Evolutionary conservation across 2,797 vertebrate genomes (phyloP), one percentile per base, ranked within the genome.

Genomic region (Cyclura pinguis): DNA sequence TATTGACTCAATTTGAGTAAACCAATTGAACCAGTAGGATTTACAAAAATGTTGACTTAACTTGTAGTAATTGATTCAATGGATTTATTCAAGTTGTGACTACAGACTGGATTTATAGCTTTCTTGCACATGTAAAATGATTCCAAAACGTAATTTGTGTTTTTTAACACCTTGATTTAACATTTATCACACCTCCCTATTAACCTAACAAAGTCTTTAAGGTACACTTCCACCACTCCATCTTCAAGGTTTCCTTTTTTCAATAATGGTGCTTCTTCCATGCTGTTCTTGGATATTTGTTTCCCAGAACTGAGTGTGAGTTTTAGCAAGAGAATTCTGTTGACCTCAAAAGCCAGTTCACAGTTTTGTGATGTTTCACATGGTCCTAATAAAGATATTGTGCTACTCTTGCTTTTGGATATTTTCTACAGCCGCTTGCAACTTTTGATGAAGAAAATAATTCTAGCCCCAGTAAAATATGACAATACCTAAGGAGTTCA

Each of bases 361-460:
- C 10, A 76, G 74, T 74, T 77, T 77, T 47, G 55, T 42, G 35
- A 55, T 42, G 62, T 57, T 62, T 29, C 55, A 42, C 2, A 47
- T 62, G 14, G 74, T n/a, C 38, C 74, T 32, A 47, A 32, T 77
- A 62, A n/a, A 55, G 67, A 20, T 62, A 72, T 86, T 88, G 27
- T 35, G 24, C 47, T 80, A 80, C 47, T 27, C 29, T 76, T 86
- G 52, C 5, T 76, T 86, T 86, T 42, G 55, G 55, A 27, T 86
- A 5, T 42, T 62, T 62, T 69, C 77, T 52, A 67, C 32, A 67
- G 57, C 42, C 35, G 7, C 59, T 47, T 24, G 42, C 47, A 88
- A 55, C n/a, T 88, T 88, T 83, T 47, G 42, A 84, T 74, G 67
- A 50, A 76, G 16, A 81, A 88, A 85, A 76, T 81, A 90, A 67